phyloP scores from a whole-genome alignment of 2,888 invertebrate genomes.

The Charanyca ferruginea region DNA sequence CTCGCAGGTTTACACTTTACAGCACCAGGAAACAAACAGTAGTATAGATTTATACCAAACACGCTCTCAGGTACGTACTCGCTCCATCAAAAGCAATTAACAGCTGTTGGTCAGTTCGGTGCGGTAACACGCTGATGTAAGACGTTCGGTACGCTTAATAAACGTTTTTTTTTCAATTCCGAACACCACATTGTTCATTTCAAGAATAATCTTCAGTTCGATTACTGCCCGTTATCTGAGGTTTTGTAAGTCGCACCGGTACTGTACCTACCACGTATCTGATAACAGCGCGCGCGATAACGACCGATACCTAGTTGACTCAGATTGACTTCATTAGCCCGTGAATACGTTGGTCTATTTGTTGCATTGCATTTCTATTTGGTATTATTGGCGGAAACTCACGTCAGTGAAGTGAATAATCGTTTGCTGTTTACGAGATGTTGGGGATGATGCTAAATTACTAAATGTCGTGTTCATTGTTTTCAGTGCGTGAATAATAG shows the following conservation, averaged over 20 bases:
- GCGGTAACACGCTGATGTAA: conserved; percentile 12
- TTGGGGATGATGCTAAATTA: conserved; percentile 13
- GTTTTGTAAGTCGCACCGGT: conserved; percentile 45
- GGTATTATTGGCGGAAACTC: conserved; percentile 24
- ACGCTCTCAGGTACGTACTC: conserved; percentile 10
- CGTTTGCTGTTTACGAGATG: conserved; percentile 18
- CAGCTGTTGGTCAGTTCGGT: conserved; percentile 18
- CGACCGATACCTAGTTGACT: conserved; percentile 81
- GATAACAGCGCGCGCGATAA: conserved; percentile 85
- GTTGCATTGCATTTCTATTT: conserved; percentile 23
- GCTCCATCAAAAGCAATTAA: conserved; percentile 4
- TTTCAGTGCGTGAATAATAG: conserved; percentile 71
- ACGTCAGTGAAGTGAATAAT: conserved; percentile 40
- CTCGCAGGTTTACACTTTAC: neutral
- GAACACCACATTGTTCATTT: conserved; percentile 3
- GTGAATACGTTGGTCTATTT: conserved; percentile 58
- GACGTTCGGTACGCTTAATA: conserved; percentile 7
- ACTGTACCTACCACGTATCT: conserved; percentile 75
- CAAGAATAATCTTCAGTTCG: conserved; percentile 39
- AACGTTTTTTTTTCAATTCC: neutral
- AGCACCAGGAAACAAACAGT: conserved; percentile 31
- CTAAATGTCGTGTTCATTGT: conserved; percentile 34
- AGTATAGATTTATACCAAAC: conserved; percentile 14
- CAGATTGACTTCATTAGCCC: conserved; percentile 74
- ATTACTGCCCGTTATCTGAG: conserved; percentile 47